phyloP scores from a whole-genome alignment of 2,113 vertebrate genomes.

The Callithrix jacchus region DNA sequence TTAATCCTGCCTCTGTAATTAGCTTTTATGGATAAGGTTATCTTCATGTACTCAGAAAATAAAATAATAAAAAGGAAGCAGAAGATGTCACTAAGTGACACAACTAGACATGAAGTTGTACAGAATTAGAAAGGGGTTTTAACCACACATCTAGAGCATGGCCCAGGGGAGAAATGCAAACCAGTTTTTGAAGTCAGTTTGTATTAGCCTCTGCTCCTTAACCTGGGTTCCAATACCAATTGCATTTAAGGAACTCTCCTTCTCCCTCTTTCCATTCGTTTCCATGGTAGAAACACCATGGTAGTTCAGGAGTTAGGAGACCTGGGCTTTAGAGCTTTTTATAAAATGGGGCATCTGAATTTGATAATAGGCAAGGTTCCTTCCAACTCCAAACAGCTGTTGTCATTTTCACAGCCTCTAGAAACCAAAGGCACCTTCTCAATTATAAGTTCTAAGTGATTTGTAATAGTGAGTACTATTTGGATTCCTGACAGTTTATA shows the following conservation, averaged over 20 bases:
- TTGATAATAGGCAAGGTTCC: background rate
- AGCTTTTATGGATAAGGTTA: background rate
- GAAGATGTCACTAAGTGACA: background rate
- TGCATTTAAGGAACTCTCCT: background rate
- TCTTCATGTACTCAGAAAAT: background rate
- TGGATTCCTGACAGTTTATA: background rate
- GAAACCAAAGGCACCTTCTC: background rate
- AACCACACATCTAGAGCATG: background rate
- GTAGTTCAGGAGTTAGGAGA: background rate
- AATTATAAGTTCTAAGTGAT: background rate
- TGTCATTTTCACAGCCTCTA: background rate
- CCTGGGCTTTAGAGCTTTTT: background rate
- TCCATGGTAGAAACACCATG: fast-evolving
- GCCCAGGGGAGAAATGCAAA: no score
- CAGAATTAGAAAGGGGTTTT: background rate
- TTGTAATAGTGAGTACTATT: background rate
- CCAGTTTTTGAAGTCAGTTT: background rate
- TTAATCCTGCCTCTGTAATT: no score
- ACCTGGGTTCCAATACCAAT: background rate
- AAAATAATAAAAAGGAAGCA: background rate
- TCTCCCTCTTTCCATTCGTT: fast-evolving
- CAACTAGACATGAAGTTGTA: background rate
- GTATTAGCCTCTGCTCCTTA: background rate
- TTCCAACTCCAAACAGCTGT: background rate
- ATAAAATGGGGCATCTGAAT: background rate